Base-by-base conservation (phyloP, 2,113 vertebrate genomes). In the Australoheros scitulus region DNA sequence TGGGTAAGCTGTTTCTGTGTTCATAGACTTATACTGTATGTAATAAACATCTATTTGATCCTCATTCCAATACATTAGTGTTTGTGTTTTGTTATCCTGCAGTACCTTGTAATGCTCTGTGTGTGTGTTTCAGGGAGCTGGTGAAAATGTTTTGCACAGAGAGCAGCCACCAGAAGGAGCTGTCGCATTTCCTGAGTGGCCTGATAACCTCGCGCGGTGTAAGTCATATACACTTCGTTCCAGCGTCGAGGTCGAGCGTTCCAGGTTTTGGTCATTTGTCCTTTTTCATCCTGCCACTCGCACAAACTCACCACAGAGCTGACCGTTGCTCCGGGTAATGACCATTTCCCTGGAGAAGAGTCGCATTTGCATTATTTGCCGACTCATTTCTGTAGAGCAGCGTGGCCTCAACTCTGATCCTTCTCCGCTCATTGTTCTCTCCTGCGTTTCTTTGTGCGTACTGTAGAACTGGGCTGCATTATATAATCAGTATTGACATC, bases 71-170 rank as follows among this genome's bases (percentile, higher is more conserved):
- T 7, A 32, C 29, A n/a, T 32, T 32, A n/a, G 29, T 41, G 24
- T 76, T 26, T 50, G 56, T 61, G 11, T 57, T 13, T 60, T 34
- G 18, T 59, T 34, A 17, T 61, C 20, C 20, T 10, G 57, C 29
- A 56, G 7, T 61, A 63, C 3, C 43, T 72, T 65, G 59, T 76
- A 63, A 76, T 52, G 20, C 9, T 34, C 0, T 65, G 38, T 43
- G 41, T 43, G 41, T 43, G 2, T 80, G 36, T 84, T 93, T n/a
- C 89, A 96, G 96, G 84, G 96, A 96, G 92, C 88, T 96, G 91
- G 96, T 92, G 80, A 96, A 94, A 77, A 82, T 96, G 50, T 96
- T 96, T 91, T 95, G 94, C 83, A 79, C 79, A 2, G 94, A 96
- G 57, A 91, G 26, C 55, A 81, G 63, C 79, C 91, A 92, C 88